Evolutionary conservation across 35 echinoderm and acorn worm species (phyloP), one percentile per base, ranked within the genome.

Genomic region (Heliocidaris tuberculata): DNA sequence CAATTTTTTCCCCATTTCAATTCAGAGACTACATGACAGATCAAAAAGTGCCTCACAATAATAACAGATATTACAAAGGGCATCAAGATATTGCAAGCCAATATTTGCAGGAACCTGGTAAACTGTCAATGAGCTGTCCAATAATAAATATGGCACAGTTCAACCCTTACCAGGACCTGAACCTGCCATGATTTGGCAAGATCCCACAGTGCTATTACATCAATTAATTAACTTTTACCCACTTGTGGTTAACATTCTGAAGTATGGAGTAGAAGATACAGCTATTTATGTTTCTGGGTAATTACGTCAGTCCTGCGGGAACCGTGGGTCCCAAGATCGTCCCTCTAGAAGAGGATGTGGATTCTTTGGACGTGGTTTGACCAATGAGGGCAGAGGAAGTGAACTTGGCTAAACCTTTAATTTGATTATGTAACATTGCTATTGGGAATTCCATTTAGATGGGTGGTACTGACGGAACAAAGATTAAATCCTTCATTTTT

Each of bases 381-480:
- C 65, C 65, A 19, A 17, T 78, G 65, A 78, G 2, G 27, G 65
- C 19, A 13, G 27, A 78, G 65, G 65, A 78, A 78, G 27, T 78
- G 65, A 78, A 78, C 65, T 78, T 78, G 65, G 65, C 65, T n/a
- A 78, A 78, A 78, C 15, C 7, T 6, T 78, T 78, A 78, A 78
- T 78, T 78, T 78, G 21, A 78, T 78, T 78, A 78, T n/a, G 65
- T 78, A 78, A 78, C 27, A 78, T 19, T 78, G 19, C 65, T 7
- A 78, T 56, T 56, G 65, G 65, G 65, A 78, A 78, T 78, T 78
- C 27, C 65, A 78, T 78, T 78, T 78, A 78, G 65, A 78, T 78
- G 65, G 65, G 65, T 78, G 65, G 65, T n/a, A 27, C 65, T 29
- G 65, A 78, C 27, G 19, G 65, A 7, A n/a, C 3, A 78, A 27